These are phyloP conservation scores for Tokudaia muenninki DNA, from an alignment of 2,797 vertebrate genomes.

Conservation along the genomic window DNA sequence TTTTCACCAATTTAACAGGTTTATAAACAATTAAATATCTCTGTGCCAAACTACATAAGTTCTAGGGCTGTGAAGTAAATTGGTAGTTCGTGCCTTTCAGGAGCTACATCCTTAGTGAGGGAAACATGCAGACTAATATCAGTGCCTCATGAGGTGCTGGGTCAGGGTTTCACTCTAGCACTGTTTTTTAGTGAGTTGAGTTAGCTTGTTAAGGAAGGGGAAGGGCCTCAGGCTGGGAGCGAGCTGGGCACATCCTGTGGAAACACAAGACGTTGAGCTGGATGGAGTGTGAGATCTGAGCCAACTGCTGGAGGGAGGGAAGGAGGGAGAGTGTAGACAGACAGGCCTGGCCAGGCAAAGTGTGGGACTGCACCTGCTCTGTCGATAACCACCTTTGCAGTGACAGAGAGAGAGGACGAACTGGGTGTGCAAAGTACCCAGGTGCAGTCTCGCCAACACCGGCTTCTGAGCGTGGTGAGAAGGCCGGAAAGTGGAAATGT, in stretches of 20 bases:
- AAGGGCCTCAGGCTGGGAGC: not conserved
- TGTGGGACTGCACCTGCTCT: not conserved
- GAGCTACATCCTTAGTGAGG: not conserved
- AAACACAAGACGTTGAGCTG: not conserved
- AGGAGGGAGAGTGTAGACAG: not conserved
- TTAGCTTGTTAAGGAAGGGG: not conserved
- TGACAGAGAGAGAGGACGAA: not conserved
- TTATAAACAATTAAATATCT: not conserved
- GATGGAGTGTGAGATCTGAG: not conserved
- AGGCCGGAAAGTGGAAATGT: not conserved
- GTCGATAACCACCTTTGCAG: not conserved
- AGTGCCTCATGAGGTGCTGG: not conserved
- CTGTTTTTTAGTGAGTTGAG: not conserved
- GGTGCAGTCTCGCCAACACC: no score
- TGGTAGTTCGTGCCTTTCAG: not conserved
- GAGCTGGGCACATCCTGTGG: not conserved
- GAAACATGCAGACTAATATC: not conserved
- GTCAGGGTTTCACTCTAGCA: not conserved
- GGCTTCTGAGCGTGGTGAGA: not conserved
- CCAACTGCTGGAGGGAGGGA: not conserved
- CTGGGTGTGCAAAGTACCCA: not conserved
- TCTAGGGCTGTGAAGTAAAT: not conserved
- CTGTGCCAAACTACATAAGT: not conserved
- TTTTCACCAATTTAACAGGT: not conserved
- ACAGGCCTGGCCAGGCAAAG: not conserved